A percentile compares a stretch with the other conserved stretches of the same genome.
Conservation (phyloP, 2,113 vertebrate species). For the Hydropotes inermis region DNA sequence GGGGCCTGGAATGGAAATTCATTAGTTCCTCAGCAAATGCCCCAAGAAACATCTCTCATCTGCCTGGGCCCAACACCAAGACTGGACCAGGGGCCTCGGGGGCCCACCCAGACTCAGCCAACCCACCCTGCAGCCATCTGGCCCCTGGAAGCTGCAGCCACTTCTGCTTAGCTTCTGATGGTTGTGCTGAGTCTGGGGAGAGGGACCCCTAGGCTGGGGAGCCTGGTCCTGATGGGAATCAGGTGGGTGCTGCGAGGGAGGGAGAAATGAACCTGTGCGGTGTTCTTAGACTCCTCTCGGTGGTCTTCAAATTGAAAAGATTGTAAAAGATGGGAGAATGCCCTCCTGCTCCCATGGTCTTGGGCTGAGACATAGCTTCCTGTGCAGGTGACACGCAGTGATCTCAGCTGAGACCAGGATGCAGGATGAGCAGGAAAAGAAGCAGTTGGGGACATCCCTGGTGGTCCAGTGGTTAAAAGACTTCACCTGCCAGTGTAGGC, state of each 20-base stretch:
- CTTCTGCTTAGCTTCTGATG: background rate
- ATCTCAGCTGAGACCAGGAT: background rate
- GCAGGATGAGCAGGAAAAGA: fast-evolving
- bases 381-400: background rate
- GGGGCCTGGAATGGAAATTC: conserved; percentile 43
- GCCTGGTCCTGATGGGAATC: background rate
- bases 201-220: background rate
- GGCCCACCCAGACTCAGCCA: background rate
- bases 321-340: background rate
- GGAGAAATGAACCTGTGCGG: fast-evolving
- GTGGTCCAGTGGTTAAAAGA: background rate
- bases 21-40: conserved; percentile 41
- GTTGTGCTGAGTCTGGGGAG: background rate
- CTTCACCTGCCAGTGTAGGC: background rate
- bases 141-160: background rate
- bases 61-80: background rate
- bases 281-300: background rate
- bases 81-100: background rate
- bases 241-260: background rate
- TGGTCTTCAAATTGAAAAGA: background rate
- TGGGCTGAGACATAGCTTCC: background rate
- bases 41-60: conserved; percentile 9
- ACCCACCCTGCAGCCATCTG: background rate
- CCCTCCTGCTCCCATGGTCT: background rate
- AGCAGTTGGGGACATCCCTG: background rate